phyloP scores from a whole-genome alignment of 2,888 invertebrate species.

The Tenodera sinensis region DNA sequence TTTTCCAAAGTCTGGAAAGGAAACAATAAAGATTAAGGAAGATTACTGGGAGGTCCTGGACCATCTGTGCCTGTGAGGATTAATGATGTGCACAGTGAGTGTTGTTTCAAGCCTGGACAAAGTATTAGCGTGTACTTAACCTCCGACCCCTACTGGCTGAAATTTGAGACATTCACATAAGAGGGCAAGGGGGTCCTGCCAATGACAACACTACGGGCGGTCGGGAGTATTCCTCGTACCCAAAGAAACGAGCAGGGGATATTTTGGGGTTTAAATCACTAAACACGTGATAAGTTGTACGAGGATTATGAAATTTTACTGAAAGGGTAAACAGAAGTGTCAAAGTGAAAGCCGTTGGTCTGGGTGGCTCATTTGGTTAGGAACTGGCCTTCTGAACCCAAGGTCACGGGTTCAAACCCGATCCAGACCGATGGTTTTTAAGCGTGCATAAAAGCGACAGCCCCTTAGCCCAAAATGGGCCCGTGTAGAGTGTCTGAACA shows the following conservation, averaged over 20 bases:
- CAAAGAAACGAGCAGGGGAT: not conserved
- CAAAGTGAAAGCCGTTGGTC: too few relatives aligned
- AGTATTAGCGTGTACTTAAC: not conserved
- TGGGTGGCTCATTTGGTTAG: too few relatives aligned
- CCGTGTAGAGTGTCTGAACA: too few relatives aligned
- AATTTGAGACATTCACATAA: not conserved
- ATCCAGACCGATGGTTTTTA: too few relatives aligned
- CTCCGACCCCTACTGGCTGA: not conserved
- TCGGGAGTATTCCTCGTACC: not conserved
- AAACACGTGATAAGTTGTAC: too few relatives aligned
- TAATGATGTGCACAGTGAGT: not conserved
- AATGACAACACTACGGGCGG: not conserved
- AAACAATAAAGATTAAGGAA: not conserved
- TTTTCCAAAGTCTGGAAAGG: not conserved
- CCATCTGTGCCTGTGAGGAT: not conserved
- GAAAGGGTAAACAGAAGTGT: too few relatives aligned
- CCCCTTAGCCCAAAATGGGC: too few relatives aligned
- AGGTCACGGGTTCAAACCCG: too few relatives aligned
- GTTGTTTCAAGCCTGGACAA: not conserved
- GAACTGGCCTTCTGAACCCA: too few relatives aligned
- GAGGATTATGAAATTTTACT: too few relatives aligned
- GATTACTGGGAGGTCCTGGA: not conserved
- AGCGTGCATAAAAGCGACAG: too few relatives aligned
- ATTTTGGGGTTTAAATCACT: too few relatives aligned
- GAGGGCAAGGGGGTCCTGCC: not conserved